Evolutionary conservation across 2,797 vertebrate genomes (phyloP).

Genomic region (Falco concolor): DNA sequence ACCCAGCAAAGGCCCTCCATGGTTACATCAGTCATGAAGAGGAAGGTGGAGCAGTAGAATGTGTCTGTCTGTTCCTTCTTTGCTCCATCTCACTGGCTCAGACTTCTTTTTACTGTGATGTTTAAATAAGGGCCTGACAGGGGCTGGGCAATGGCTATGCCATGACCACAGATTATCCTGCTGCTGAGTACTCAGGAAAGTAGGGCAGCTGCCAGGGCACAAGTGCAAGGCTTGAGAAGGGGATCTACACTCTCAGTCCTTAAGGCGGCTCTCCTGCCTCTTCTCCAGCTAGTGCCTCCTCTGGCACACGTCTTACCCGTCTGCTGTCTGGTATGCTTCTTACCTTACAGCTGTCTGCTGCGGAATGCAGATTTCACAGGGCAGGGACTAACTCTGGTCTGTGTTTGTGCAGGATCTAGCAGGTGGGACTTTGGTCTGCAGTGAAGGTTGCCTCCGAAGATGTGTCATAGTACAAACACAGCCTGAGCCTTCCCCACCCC

Average conservation of each 20-base stretch:
- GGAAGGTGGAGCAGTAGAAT: neutral
- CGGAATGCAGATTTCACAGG: neutral
- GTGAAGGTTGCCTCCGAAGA: neutral
- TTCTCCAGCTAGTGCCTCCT: neutral
- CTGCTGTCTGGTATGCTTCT: neutral
- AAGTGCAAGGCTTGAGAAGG: neutral
- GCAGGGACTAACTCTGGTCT: accelerated
- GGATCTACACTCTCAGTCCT: neutral
- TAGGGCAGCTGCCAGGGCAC: neutral
- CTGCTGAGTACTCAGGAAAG: neutral
- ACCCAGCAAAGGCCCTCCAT: neutral
- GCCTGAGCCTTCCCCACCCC: neutral
- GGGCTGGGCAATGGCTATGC: neutral
- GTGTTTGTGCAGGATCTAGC: neutral
- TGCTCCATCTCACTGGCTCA: neutral
- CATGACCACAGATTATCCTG: neutral
- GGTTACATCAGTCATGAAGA: neutral
- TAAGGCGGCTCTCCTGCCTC: neutral
- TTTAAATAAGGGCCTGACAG: neutral
- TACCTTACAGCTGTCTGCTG: neutral
- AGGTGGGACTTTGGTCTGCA: neutral
- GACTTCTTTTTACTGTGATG: neutral
- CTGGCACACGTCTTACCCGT: neutral
- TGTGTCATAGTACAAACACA: neutral
- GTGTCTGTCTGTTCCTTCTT: neutral